Evolutionary conservation across 2,113 vertebrate species (phyloP).

Genomic region (Phocoena sinus): DNA sequence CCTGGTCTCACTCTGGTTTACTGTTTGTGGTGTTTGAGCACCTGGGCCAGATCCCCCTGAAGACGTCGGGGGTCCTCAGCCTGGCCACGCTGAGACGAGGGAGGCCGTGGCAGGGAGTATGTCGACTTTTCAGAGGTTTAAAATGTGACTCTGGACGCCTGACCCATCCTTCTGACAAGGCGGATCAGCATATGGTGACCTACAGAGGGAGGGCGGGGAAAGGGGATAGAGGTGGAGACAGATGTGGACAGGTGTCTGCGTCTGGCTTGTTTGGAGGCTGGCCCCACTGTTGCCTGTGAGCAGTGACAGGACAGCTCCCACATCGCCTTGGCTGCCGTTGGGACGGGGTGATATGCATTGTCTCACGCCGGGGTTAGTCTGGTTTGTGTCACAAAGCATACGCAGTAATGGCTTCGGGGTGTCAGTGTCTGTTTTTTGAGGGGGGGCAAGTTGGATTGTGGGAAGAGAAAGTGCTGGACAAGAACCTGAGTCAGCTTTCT

Average conservation of each 20-base stretch:
- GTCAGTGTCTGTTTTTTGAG: background rate
- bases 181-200: background rate
- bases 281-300: background rate
- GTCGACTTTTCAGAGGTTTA: background rate
- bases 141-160: background rate
- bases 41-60: background rate
- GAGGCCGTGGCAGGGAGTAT: background rate
- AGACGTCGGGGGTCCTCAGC: background rate
- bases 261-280: background rate
- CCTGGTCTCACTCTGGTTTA: background rate
- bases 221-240: background rate
- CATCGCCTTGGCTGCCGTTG: background rate
- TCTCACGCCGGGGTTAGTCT: background rate
- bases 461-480: background rate
- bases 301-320: background rate
- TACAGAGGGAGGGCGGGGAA: background rate
- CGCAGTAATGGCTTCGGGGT: background rate
- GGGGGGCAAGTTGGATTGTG: background rate
- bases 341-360: rapidly evolving
- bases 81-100: background rate
- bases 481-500: background rate
- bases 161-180: background rate
- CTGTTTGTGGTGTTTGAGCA: background rate
- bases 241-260: background rate
- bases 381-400: background rate